phyloP scores from a whole-genome alignment of 2,113 vertebrate genomes.

The Apaloderma vittatum region DNA sequence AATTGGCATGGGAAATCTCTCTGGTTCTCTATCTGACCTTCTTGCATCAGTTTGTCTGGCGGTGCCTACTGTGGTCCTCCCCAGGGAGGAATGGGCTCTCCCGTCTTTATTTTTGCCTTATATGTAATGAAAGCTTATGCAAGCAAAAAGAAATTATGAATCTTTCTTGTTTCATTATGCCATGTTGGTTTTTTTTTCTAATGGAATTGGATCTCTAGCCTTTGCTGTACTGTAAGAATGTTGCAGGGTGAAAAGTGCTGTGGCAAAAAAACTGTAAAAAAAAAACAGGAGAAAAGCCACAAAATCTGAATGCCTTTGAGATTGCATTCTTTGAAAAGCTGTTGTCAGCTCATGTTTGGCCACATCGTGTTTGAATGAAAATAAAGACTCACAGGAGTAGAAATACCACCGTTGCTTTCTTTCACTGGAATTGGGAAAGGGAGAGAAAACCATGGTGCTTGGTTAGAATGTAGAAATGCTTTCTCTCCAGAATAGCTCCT shows the following conservation, averaged over 20 bases:
- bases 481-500: not conserved
- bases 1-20: not conserved
- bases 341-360: not conserved
- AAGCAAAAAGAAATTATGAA: not conserved
- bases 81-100: not conserved
- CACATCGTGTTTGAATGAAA: not conserved
- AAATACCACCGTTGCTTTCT: not conserved
- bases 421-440: not conserved
- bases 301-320: not conserved
- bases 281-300: rapidly evolving
- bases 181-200: not conserved
- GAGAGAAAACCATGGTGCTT: not conserved
- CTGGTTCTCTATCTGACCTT: not conserved
- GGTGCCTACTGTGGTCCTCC: not conserved
- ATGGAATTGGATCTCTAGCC: not conserved
- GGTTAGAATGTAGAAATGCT: not conserved
- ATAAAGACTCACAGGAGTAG: not conserved
- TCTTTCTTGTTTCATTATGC: not conserved
- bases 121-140: not conserved
- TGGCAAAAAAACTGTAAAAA: not conserved
- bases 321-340: not conserved
- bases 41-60: not conserved
- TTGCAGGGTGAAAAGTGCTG: not conserved
- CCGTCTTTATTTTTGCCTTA: not conserved
- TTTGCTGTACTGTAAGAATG: not conserved